Evolutionary conservation across 2,113 vertebrate species (phyloP).

Genomic region (Willisornis vidua): DNA sequence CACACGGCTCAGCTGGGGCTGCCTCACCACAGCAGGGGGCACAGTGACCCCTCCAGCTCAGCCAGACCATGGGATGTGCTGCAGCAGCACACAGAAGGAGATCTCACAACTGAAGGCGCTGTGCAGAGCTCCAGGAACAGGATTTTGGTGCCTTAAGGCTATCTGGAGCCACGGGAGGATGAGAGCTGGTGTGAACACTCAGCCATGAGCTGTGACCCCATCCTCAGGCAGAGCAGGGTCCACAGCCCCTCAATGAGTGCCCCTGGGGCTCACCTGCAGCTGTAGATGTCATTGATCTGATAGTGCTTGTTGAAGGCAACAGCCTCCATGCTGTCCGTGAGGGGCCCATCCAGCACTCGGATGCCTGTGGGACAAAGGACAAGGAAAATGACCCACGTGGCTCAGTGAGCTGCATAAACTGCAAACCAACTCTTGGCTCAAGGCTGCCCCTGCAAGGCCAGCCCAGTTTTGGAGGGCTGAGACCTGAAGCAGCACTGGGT

Average conservation of each 20-base stretch:
- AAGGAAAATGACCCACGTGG: fast-evolving
- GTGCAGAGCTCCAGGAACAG: neutral
- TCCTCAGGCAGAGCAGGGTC: neutral
- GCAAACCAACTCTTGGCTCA: neutral
- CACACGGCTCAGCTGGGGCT: fast-evolving
- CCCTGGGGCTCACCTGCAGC: constrained; percentile 86
- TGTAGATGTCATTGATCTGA: constrained; percentile 98
- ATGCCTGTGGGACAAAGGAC: constrained; percentile 81
- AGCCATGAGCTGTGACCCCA: too few species aligned
- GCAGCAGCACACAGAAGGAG: neutral
- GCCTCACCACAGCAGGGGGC: neutral
- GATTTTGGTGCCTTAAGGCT: neutral
- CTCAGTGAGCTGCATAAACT: neutral
- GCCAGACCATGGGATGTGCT: neutral
- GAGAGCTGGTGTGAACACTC: neutral
- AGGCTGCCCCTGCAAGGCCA: neutral
- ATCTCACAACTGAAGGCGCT: neutral
- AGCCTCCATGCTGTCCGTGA: constrained; percentile 98
- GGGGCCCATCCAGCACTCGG: constrained; percentile 91
- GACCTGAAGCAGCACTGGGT: neutral
- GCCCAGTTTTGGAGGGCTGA: neutral
- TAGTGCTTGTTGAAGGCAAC: constrained; percentile 98
- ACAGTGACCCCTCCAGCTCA: neutral
- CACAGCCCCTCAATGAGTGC: neutral
- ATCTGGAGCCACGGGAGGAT: neutral